Evolutionary conservation across 2,888 invertebrate genomes (phyloP).

Genomic region (Lapara coniferarum): DNA sequence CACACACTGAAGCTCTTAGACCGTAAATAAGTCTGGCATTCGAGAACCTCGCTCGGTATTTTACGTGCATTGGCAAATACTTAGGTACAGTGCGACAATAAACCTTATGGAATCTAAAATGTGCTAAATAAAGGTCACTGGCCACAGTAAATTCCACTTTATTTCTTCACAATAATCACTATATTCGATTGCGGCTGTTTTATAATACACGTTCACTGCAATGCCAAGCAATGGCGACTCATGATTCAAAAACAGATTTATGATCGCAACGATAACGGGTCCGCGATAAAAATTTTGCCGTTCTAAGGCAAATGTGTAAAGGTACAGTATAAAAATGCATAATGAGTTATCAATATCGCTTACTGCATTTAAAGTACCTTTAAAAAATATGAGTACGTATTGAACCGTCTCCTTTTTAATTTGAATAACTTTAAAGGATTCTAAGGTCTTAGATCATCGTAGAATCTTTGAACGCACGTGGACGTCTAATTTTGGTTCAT

Average conservation of each 20-base stretch:
- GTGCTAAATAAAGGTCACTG: slow-evolving; percentile 60
- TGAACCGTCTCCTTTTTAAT: not conserved
- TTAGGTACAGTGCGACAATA: slow-evolving; percentile 79
- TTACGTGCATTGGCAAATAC: slow-evolving; percentile 83
- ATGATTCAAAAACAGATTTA: slow-evolving; percentile 83
- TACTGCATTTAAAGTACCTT: not conserved
- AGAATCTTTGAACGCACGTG: too few relatives aligned
- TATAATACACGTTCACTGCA: slow-evolving; percentile 62
- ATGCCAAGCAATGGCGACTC: slow-evolving; percentile 69
- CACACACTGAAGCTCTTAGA: slow-evolving; percentile 52
- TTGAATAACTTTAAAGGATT: too few relatives aligned
- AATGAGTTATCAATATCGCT: not conserved
- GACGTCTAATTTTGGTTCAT: too few relatives aligned
- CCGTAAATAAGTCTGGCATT: slow-evolving; percentile 80
- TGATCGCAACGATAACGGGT: slow-evolving; percentile 82
- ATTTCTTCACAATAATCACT: slow-evolving; percentile 56
- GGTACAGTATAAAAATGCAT: not conserved
- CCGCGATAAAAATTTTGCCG: slow-evolving; percentile 80
- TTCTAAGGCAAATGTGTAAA: slow-evolving; percentile 56
- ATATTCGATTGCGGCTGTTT: slow-evolving; percentile 54
- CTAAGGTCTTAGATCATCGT: too few relatives aligned
- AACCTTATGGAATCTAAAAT: slow-evolving; percentile 64
- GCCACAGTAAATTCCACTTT: slow-evolving; percentile 69
- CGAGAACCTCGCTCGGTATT: slow-evolving; percentile 77
- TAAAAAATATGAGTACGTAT: not conserved